Base-by-base conservation (phyloP, 1,140 invertebrate species). In the Sitobion miscanthi region DNA sequence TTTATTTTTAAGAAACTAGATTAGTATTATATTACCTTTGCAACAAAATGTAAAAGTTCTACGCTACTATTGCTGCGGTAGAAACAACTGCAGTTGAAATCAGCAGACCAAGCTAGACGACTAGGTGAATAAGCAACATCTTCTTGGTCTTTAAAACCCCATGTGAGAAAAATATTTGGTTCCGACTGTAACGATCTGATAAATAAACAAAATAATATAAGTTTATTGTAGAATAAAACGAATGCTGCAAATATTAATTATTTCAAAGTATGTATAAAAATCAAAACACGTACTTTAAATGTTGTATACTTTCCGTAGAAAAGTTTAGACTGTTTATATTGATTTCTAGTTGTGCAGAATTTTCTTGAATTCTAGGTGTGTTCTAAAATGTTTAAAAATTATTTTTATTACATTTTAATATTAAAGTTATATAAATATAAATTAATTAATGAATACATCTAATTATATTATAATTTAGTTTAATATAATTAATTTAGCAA, bases 71-170 rank as follows among this genome's bases (percentile, higher is more conserved):
- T 83, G n/a, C 91, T 93, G 9, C 91, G 91, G 47, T 93, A 93
- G 35, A 85, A 93, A 57, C 91, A 93, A 85, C 91, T 93, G 23
- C 91, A 93, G 14, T 93, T 93, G 38, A 93, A 93, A 54, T 93
- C 82, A 30, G 91, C 77, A 11, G 77, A 20, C 91, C 91, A 93
- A 30, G 91, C 91, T 30, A 93, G 9, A 85, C 77, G 69, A 83
- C 77, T 85, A 23, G 91, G 91, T 23, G 91, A 93, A 35, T 93
- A 93, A 42, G 91, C 91, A 25, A 93, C 54, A 54, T 93, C 91
- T 93, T 93, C 91, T 86, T 93, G 91, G 54, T 93, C 91, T 57
- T 93, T 93, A 85, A 93, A 93, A 38, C 91, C 91, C 91, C 91
- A 93, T 0, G 91, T 93, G 35, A 93, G 77, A 93, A 93, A 93